phyloP scores from a whole-genome alignment of 1,140 invertebrate genomes.

The Drosophila simulans region DNA sequence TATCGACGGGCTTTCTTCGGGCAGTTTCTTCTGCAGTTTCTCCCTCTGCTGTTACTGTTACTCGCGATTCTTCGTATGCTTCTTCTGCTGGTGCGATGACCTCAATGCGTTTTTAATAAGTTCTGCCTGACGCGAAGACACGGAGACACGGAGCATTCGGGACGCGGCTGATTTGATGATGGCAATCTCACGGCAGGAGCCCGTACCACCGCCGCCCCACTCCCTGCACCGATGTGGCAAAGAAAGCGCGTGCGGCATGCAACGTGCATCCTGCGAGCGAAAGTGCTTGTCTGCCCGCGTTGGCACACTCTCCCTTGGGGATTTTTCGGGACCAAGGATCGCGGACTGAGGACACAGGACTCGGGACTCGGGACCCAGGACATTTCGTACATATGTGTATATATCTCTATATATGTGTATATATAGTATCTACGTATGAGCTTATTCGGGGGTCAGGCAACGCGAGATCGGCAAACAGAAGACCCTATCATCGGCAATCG shows the following conservation, averaged over 20 bases:
- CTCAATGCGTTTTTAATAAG: slow-evolving; percentile 74
- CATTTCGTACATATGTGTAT: background rate
- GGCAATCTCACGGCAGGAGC: slow-evolving; percentile 60
- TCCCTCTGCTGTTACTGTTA: slow-evolving; percentile 10
- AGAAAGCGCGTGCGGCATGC: slow-evolving; percentile 68
- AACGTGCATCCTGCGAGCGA: slow-evolving; percentile 53
- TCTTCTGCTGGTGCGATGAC: slow-evolving; percentile 38
- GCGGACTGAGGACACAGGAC: background rate
- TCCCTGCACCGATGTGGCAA: slow-evolving; percentile 1
- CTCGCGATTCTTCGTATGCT: slow-evolving; percentile 5
- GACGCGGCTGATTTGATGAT: slow-evolving; percentile 68
- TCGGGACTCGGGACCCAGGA: too few species aligned
- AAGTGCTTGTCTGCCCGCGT: slow-evolving; percentile 26
- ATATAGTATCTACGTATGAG: background rate
- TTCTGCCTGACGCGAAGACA: slow-evolving; percentile 43
- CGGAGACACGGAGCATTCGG: background rate
- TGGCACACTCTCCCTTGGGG: slow-evolving; percentile 32
- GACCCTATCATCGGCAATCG: slow-evolving; percentile 50
- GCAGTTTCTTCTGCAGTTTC: background rate
- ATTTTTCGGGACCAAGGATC: background rate
- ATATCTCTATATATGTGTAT: background rate
- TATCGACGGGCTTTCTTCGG: background rate
- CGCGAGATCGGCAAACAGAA: slow-evolving; percentile 12
- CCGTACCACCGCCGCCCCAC: slow-evolving; percentile 1
- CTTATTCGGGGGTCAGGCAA: background rate